Evolutionary conservation across 2,888 invertebrate species (phyloP).

Genomic region (Xestobium rufovillosum): DNA sequence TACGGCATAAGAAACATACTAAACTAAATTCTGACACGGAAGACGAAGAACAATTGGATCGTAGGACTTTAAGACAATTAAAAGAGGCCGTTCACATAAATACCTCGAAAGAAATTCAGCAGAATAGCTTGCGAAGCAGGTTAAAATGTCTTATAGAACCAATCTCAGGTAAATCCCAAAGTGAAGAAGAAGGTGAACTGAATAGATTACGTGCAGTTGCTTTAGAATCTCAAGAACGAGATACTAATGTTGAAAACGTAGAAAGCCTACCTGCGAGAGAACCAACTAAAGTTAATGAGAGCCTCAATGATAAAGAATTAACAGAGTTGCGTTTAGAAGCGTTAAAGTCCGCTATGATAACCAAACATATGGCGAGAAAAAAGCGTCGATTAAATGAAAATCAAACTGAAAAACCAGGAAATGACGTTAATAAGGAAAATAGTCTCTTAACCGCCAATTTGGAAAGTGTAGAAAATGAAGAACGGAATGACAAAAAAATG

Average conservation of each 20-base stretch:
- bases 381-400: conserved; percentile 28
- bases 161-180: conserved; percentile 22
- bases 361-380: conserved; percentile 56
- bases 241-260: conserved; percentile 5
- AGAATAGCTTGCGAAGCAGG: conserved; percentile 35
- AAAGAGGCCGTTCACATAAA: conserved; percentile 49
- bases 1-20: too few species aligned
- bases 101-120: conserved; percentile 25
- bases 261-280: too few species aligned
- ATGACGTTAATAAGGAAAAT: conserved; percentile 13
- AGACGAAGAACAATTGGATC: not conserved
- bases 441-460: conserved; percentile 9
- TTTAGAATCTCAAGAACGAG: conserved; percentile 36
- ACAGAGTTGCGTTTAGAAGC: conserved; percentile 57
- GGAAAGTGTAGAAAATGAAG: conserved; percentile 14
- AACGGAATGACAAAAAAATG: conserved; percentile 15
- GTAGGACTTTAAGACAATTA: conserved; percentile 39
- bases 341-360: conserved; percentile 59
- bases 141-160: conserved; percentile 32
- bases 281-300: conserved; percentile 18
- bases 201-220: conserved; percentile 42
- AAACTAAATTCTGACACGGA: not conserved
- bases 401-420: not conserved
- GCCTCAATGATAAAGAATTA: conserved; percentile 49
- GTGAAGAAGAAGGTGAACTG: conserved; percentile 47